Percentiles rank a stretch among this genome's conserved stretches.
Evolutionary conservation across 1,140 invertebrate genomes (phyloP).

Genomic region (Pogonognathellus flavescens): DNA sequence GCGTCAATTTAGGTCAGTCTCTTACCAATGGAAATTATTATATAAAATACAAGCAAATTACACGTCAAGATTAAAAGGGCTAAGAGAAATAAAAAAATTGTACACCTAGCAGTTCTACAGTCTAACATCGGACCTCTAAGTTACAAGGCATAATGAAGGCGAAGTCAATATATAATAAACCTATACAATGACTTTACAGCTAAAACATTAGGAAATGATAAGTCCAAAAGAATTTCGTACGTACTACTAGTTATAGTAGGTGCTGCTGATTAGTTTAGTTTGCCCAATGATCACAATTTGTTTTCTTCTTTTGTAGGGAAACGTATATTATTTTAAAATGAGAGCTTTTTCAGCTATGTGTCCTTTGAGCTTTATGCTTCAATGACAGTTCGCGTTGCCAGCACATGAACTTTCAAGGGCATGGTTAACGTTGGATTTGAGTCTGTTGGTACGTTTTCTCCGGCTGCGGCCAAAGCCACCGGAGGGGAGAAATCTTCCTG

Average conservation of each 20-base stretch:
- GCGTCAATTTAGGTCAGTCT: slow-evolving; percentile 49
- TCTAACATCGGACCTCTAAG: background rate
- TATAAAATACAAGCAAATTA: slow-evolving; percentile 28
- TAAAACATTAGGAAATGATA: slow-evolving; percentile 7
- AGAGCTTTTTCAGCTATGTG: slow-evolving; percentile 3
- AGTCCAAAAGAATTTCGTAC: slow-evolving; percentile 33
- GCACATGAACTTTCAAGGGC: slow-evolving; percentile 59
- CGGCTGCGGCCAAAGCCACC: slow-evolving; percentile 67
- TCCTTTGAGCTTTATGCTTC: slow-evolving; percentile 5
- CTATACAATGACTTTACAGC: background rate
- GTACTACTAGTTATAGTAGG: slow-evolving; percentile 2
- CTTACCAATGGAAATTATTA: slow-evolving; percentile 37
- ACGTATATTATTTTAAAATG: slow-evolving; percentile 23
- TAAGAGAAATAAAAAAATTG: slow-evolving; percentile 34
- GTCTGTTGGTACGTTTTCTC: slow-evolving; percentile 45
- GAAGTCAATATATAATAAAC: background rate
- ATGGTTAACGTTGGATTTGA: slow-evolving; percentile 25
- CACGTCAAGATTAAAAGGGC: slow-evolving; percentile 28
- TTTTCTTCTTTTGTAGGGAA: slow-evolving; percentile 13
- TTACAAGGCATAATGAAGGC: slow-evolving; percentile 33
- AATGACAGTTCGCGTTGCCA: slow-evolving; percentile 32
- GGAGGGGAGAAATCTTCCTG: slow-evolving; percentile 81
- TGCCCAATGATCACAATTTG: slow-evolving; percentile 29
- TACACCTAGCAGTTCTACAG: background rate
- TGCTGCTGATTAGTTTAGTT: slow-evolving; percentile 16